phyloP scores from a whole-genome alignment of 1,140 invertebrate species.

The Drosophila sp. region DNA sequence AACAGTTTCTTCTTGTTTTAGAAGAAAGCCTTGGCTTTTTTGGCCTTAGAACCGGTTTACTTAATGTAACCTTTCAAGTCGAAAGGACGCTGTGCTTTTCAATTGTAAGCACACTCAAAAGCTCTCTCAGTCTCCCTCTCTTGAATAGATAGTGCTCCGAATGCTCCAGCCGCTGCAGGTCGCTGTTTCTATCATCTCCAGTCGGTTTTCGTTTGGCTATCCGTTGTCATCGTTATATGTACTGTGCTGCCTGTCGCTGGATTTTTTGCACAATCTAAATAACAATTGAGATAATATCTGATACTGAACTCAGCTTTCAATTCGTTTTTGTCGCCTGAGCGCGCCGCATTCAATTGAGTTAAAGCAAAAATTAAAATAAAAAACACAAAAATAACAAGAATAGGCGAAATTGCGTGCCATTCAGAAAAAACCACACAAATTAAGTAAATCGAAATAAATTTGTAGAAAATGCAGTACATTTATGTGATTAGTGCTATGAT shows the following conservation, averaged over 20 bases:
- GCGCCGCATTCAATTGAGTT: conserved; percentile 18
- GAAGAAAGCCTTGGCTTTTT: too few species aligned
- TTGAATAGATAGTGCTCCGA: not conserved
- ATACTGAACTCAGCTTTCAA: conserved; percentile 17
- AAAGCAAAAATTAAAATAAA: conserved; percentile 5
- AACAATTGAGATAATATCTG: conserved; percentile 27
- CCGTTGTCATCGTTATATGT: conserved; percentile 59
- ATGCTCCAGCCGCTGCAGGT: not conserved
- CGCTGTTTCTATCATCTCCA: conserved; percentile 63
- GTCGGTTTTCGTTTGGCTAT: conserved; percentile 46
- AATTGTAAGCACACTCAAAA: not conserved
- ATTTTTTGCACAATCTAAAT: conserved; percentile 17
- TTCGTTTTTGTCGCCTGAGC: conserved; percentile 13
- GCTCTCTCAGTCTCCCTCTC: conserved; percentile 6
- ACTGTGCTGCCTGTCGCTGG: conserved; percentile 32
- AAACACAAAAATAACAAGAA: conserved; percentile 1
- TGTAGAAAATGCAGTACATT: conserved; percentile 70
- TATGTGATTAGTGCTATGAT: conserved; percentile 76
- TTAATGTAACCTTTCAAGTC: not conserved
- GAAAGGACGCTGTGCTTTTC: not conserved
- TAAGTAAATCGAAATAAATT: conserved; percentile 30
- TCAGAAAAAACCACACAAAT: not conserved
- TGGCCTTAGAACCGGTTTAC: not conserved
- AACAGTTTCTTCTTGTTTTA: too few species aligned
- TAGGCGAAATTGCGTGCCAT: conserved; percentile 1